Percentiles rank a stretch among this genome's conserved stretches.
Evolutionary conservation across 1,140 invertebrate species (phyloP).

Genomic region (Dinoponera quadriceps): DNA sequence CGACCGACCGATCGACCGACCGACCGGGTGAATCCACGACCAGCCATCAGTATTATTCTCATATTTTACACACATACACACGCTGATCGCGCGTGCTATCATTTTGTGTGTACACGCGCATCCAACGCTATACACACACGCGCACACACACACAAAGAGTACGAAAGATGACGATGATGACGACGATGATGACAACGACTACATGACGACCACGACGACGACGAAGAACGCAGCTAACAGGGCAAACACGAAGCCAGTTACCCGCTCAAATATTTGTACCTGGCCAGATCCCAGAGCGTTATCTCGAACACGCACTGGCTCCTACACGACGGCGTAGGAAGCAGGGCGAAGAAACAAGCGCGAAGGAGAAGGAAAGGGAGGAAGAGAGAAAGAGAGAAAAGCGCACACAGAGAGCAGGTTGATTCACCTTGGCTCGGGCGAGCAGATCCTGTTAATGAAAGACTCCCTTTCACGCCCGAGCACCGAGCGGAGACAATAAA

Average conservation of each 20-base stretch:
- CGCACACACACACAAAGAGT: constrained; percentile 37
- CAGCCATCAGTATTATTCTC: constrained; percentile 63
- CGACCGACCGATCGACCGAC: neutral
- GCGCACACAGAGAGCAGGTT: constrained; percentile 72
- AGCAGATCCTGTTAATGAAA: constrained; percentile 77
- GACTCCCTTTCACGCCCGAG: constrained; percentile 76
- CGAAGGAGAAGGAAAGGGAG: constrained; percentile 19
- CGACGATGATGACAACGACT: constrained; percentile 22
- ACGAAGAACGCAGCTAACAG: constrained; percentile 69
- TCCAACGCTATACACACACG: constrained; percentile 44
- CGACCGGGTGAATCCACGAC: constrained; percentile 35
- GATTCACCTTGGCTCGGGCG: constrained; percentile 74
- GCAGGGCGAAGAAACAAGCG: too few species aligned
- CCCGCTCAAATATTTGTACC: constrained; percentile 84
- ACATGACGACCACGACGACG: constrained; percentile 34
- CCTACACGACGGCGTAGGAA: constrained; percentile 57
- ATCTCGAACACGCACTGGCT: constrained; percentile 76
- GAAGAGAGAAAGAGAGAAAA: constrained; percentile 34
- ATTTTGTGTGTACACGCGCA: constrained; percentile 52
- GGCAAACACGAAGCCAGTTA: constrained; percentile 81
- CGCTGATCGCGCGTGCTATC: constrained; percentile 18
- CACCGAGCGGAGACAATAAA: constrained; percentile 77
- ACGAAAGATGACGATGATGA: constrained; percentile 42
- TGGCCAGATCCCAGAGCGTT: constrained; percentile 70
- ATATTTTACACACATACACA: constrained; percentile 55